Conservation (phyloP, 1,140 invertebrate species). For the Drosophila kikkawai region DNA sequence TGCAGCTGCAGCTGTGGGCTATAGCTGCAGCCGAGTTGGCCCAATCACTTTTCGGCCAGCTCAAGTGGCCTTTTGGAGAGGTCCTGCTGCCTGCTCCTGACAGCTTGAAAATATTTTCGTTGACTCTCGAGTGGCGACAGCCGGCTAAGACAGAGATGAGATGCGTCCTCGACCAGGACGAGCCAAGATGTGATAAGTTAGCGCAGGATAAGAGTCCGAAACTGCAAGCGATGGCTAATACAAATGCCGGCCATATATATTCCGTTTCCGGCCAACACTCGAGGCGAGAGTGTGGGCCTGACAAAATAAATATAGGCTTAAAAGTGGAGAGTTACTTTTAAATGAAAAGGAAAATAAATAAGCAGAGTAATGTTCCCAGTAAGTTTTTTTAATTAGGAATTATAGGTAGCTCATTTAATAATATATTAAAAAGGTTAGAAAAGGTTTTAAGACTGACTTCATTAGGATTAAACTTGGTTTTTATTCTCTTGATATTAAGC, state of each 20-base stretch:
- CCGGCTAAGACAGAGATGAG: constrained; percentile 56
- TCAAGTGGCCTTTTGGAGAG: constrained; percentile 25
- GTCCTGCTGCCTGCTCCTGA: constrained; percentile 49
- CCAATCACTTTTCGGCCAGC: constrained; percentile 44
- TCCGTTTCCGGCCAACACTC: constrained; percentile 34
- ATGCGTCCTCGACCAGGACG: constrained; percentile 42
- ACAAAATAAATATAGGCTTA: constrained; percentile 1
- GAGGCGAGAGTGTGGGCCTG: constrained; percentile 1
- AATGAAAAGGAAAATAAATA: background rate
- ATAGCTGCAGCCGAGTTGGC: constrained; percentile 45
- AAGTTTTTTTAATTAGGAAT: background rate
- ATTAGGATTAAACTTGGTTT: too few relatives aligned
- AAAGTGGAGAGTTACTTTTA: background rate
- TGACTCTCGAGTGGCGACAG: constrained; percentile 65
- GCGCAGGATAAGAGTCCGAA: background rate
- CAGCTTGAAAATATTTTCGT: constrained; percentile 72
- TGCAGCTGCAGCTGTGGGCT: constrained; percentile 30
- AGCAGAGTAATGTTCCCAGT: too few relatives aligned
- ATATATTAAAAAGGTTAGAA: background rate
- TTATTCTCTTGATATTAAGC: too few relatives aligned
- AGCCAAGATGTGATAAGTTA: constrained; percentile 13
- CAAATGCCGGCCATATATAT: constrained; percentile 68
- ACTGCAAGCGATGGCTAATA: constrained; percentile 68
- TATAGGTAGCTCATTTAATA: background rate
- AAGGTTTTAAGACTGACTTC: too few relatives aligned